Evolutionary conservation across 1,140 invertebrate genomes (phyloP).

Genomic region (Teleogryllus occipitalis): DNA sequence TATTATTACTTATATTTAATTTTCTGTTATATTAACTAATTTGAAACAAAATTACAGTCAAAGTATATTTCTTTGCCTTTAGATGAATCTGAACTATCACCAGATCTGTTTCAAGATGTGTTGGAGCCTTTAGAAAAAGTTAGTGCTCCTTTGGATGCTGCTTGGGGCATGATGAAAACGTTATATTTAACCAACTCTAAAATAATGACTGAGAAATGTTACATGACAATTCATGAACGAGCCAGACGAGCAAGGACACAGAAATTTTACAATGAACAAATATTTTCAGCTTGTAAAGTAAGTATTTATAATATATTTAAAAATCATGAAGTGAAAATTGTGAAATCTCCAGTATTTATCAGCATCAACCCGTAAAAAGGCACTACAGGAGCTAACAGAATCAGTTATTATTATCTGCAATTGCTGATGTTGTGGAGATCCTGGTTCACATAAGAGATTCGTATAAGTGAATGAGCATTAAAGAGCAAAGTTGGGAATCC

Average conservation of each 20-base stretch:
- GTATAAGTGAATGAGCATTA: no score
- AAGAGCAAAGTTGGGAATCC: neutral
- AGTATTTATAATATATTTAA: neutral
- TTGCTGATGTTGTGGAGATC: neutral
- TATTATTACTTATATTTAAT: no score
- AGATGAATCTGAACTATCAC: constrained; percentile 16
- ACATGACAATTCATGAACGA: constrained; percentile 62
- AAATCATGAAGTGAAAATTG: neutral
- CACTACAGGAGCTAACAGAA: neutral
- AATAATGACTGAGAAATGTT: constrained; percentile 67
- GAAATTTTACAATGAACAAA: constrained; percentile 56
- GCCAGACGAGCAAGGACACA: constrained; percentile 52
- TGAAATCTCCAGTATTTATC: neutral
- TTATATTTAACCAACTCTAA: constrained; percentile 71
- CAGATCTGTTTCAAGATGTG: constrained; percentile 61
- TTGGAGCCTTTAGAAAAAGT: constrained; percentile 68
- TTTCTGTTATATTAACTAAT: neutral
- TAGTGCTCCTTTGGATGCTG: constrained; percentile 62
- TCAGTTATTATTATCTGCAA: neutral
- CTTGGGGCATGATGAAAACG: constrained; percentile 79
- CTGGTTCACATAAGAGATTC: no score
- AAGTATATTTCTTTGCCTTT: neutral
- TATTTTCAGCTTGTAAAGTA: constrained; percentile 58
- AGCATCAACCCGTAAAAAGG: no score
- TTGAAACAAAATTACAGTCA: neutral